phyloP scores from a whole-genome alignment of 1,140 invertebrate species.

The Stegodyphus dumicola region DNA sequence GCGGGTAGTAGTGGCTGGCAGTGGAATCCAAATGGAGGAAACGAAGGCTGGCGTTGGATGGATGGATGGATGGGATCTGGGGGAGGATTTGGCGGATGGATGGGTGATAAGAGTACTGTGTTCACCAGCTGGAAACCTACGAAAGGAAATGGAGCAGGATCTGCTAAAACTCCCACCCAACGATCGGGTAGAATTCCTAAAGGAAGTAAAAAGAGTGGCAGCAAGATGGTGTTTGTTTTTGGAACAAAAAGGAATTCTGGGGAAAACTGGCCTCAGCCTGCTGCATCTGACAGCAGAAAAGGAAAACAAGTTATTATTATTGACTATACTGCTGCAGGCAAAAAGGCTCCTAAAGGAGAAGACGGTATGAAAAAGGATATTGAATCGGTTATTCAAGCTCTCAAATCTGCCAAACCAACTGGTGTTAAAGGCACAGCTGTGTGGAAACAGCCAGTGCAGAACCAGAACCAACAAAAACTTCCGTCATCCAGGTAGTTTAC shows the following conservation, averaged over 20 bases:
- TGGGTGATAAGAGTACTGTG: conserved; percentile 35
- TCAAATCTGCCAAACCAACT: conserved; percentile 39
- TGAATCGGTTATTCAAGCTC: conserved; percentile 46
- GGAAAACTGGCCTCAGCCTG: not conserved
- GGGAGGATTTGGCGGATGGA: conserved; percentile 34
- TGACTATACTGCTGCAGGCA: conserved; percentile 33
- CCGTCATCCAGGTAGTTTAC: no score
- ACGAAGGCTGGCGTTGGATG: conserved; percentile 41
- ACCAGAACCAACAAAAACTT: conserved; percentile 3
- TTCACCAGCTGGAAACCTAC: conserved; percentile 43
- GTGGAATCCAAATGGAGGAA: conserved; percentile 51
- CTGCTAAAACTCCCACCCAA: not conserved
- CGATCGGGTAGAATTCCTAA: conserved; percentile 3
- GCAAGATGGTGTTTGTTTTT: conserved; percentile 55
- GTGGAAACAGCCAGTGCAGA: conserved; percentile 16
- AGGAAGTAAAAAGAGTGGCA: conserved; percentile 9
- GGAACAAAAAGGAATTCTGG: conserved; percentile 28
- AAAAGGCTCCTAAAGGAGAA: conserved; percentile 37
- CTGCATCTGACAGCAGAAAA: not conserved
- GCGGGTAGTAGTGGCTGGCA: conserved; percentile 54
- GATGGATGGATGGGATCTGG: conserved; percentile 55
- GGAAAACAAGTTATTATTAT: conserved; percentile 54
- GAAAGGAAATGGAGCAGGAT: not conserved
- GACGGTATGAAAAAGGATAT: conserved; percentile 53
- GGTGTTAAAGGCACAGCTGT: not conserved